A percentile compares a stretch with the other conserved stretches of the same genome.
phyloP scores from a whole-genome alignment of 2,888 invertebrate species.

The Lamellibrachia columna region DNA sequence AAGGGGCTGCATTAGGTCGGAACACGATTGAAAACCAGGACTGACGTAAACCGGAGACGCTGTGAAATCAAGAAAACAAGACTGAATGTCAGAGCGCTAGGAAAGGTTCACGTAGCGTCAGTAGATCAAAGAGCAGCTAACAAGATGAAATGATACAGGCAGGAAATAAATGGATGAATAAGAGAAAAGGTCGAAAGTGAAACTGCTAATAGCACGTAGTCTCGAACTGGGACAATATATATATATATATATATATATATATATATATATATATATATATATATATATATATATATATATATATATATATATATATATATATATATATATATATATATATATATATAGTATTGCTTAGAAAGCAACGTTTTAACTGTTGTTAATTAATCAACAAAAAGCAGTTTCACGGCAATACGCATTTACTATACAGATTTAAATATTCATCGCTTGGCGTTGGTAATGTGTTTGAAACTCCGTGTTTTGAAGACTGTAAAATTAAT shows the following conservation, averaged over 20 bases:
- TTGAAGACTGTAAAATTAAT: neutral
- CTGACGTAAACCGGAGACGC: neutral
- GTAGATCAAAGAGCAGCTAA: neutral
- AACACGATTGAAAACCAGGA: neutral
- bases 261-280: neutral
- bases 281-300: neutral
- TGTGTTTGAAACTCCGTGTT: neutral
- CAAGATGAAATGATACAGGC: neutral
- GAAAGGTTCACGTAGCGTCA: neutral
- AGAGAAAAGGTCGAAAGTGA: neutral
- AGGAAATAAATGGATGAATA: neutral
- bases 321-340: neutral
- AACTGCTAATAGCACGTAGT: neutral
- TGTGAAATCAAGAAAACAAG: neutral
- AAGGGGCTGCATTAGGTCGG: neutral
- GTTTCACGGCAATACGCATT: neutral
- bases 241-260: too few species aligned
- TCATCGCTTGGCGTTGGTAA: neutral
- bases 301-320: neutral
- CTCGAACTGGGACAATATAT: neutral
- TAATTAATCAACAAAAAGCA: neutral
- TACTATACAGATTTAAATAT: neutral
- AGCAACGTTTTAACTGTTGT: neutral
- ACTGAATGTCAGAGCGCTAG: neutral
- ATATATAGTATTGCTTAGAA: neutral